Evolutionary conservation across 1,140 invertebrate species (phyloP), one percentile per base, ranked within the genome.

Genomic region (Drosophila nannoptera): DNA sequence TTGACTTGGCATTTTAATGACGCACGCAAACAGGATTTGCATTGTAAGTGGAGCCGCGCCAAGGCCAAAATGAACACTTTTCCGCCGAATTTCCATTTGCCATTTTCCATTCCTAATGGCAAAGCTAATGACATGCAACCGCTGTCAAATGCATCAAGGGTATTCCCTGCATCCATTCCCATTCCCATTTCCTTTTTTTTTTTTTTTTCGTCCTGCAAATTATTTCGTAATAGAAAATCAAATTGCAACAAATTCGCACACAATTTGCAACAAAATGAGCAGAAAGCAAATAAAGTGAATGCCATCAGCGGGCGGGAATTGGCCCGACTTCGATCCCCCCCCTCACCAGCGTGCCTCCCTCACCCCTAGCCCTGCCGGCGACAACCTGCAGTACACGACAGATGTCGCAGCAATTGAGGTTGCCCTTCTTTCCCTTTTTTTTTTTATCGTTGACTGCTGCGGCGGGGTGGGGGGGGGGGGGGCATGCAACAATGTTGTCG

Each of bases 211-310:
- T 2, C 8, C 35, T 61, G 61, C 66, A 84, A 84, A 84, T 84
- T 74, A 84, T 86, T 86, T 76, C 67, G 78, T 77, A 84, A 86
- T 86, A 67, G 81, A 77, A 84, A 80, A 84, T 84, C 69, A 86
- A 84, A 84, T 84, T 80, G 80, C 81, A 84, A 84, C 80, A 84
- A 86, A 84, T 84, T 84, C 67, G 64, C 80, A 84, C 73, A 80
- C 80, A 84, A 84, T 84, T 22, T 80, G 81, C 81, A 80, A 77
- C 67, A 71, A 84, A 84, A 84, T 84, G 68, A 60, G 58, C 65
- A 66, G 52, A 45, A 64, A 56, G 54, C 68, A 63, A 69, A 84
- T 84, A 84, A 80, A 84, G 63, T 73, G 80, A 74, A 84, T 84
- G 80, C 61, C 75, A 83, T 83, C 75, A 83, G 73, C 67, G 77